Evolutionary conservation across 2,888 invertebrate genomes (phyloP).

Genomic region (Limnephilus marmoratus): DNA sequence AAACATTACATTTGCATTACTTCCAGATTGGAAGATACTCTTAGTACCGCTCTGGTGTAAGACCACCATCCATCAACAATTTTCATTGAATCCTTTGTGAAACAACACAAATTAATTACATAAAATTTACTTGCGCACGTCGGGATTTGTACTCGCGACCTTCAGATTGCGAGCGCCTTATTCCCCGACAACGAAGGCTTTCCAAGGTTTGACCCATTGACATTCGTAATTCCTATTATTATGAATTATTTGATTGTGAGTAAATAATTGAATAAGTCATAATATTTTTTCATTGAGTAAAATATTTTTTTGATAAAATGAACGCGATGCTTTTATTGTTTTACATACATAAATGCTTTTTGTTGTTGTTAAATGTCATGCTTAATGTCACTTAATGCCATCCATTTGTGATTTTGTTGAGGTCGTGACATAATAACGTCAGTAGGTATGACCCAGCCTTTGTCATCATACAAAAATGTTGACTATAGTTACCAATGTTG

Average conservation of each 20-base stretch:
- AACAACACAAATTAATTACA: too few relatives aligned
- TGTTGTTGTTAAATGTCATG: neutral
- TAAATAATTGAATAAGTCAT: neutral
- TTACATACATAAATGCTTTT: neutral
- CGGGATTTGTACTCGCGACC: too few relatives aligned
- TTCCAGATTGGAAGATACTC: too few relatives aligned
- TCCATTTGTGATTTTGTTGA: constrained; percentile 6
- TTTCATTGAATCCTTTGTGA: too few relatives aligned
- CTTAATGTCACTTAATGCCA: constrained; percentile 32
- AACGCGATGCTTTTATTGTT: neutral
- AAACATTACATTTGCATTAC: too few relatives aligned
- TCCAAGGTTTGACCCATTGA: neutral
- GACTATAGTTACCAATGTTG: neutral
- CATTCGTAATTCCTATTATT: neutral
- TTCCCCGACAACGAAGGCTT: too few relatives aligned
- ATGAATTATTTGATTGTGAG: neutral
- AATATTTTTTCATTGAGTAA: neutral
- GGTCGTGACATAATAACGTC: neutral
- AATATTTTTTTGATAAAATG: neutral
- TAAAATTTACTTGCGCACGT: too few relatives aligned
- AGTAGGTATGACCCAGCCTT: neutral
- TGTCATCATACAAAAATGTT: neutral
- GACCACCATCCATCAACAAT: too few relatives aligned
- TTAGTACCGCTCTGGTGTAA: too few relatives aligned
- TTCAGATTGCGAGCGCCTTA: too few relatives aligned